Conservation (phyloP, 2,888 invertebrate genomes). For the Sinelater perroti region DNA sequence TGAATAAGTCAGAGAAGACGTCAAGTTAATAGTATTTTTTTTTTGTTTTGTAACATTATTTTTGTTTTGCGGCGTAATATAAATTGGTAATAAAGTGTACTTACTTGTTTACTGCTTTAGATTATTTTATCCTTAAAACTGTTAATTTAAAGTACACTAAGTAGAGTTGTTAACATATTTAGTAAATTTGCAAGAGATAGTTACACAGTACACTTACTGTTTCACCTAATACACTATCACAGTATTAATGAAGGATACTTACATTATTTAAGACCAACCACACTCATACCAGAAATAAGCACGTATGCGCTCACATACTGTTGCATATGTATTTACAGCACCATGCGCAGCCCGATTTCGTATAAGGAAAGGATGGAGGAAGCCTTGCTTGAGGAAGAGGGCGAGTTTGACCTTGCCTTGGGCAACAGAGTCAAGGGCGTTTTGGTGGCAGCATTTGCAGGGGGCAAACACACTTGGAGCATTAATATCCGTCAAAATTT, state of each 20-base stretch:
- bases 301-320: slow-evolving; percentile 17
- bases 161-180: too few species aligned
- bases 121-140: too few species aligned
- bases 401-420: slow-evolving; percentile 50
- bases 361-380: slow-evolving; percentile 30
- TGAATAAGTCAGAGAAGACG: too few species aligned
- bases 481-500: slow-evolving; percentile 17
- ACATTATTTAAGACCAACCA: slow-evolving; percentile 22
- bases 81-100: too few species aligned
- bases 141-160: too few species aligned
- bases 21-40: too few species aligned
- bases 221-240: not conserved
- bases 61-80: too few species aligned
- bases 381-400: slow-evolving; percentile 43
- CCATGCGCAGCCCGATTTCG: slow-evolving; percentile 22
- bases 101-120: too few species aligned
- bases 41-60: too few species aligned
- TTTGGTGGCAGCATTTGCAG: slow-evolving; percentile 13
- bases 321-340: slow-evolving; percentile 28
- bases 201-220: slow-evolving; percentile 10
- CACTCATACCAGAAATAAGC: slow-evolving; percentile 19
- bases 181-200: too few species aligned
- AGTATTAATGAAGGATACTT: slow-evolving; percentile 21
- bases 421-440: slow-evolving; percentile 52
- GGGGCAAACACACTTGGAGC: slow-evolving; percentile 6